Evolutionary conservation across 92 coral and sea anemone species (phyloP).

Genomic region (Actinernus sp.): DNA sequence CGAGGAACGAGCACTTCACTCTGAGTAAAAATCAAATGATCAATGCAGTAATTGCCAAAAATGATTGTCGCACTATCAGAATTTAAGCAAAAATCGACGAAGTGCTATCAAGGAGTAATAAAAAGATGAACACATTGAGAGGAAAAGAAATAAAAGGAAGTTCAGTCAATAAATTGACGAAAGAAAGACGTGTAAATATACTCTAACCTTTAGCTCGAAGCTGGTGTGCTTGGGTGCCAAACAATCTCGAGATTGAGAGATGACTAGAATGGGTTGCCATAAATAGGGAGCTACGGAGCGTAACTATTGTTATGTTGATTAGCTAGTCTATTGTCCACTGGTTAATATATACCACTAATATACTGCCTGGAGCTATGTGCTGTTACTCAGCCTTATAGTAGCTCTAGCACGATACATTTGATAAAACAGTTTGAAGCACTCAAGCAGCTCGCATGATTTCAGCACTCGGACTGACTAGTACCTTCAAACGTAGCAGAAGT

Average conservation of each 20-base stretch:
- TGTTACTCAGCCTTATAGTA: background rate
- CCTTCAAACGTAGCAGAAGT: too few relatives aligned
- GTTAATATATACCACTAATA: constrained; percentile 76
- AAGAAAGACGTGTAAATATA: background rate
- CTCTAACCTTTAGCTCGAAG: background rate
- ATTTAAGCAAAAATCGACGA: background rate
- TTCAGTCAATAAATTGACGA: constrained; percentile 10
- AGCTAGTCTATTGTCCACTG: constrained; percentile 69
- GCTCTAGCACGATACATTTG: background rate
- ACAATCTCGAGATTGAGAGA: constrained; percentile 26
- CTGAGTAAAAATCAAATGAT: too few relatives aligned
- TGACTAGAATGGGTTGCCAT: constrained; percentile 60
- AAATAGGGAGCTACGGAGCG: constrained; percentile 74
- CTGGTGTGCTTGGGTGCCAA: background rate
- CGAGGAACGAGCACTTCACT: too few relatives aligned
- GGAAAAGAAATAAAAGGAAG: background rate
- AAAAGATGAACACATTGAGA: background rate
- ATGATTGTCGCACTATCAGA: too few relatives aligned
- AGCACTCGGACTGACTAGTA: too few relatives aligned
- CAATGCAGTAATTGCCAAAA: too few relatives aligned
- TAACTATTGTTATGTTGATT: constrained; percentile 80
- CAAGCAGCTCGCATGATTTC: background rate
- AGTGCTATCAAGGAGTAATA: background rate
- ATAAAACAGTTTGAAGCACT: background rate
- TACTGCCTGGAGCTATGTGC: constrained; percentile 84